Evolutionary conservation across 2,797 vertebrate genomes (phyloP), one percentile per base, ranked within the genome.

Genomic region (Tapirus indicus): DNA sequence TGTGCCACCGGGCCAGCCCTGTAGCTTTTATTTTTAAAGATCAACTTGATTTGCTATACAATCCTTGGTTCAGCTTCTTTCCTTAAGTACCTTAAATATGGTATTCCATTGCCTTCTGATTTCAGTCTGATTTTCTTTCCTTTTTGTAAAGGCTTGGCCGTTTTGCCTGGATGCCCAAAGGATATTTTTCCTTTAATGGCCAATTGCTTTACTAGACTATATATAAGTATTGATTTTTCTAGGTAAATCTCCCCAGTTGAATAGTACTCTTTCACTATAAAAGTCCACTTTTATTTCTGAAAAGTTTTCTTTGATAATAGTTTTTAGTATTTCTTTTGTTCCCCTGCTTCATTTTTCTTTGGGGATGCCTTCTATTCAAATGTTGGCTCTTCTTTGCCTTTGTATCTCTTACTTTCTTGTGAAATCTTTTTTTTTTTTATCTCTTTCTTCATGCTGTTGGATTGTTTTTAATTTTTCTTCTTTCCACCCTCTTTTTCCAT

Each of bases 71-170:
- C 25, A 66, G 18, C 27, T 52, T 80, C 56, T 89, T 75, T 83
- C 20, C 49, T 54, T 23, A 21, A 71, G 12, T 56, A 84, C 54
- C 58, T 82, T 74, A 75, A 38, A 47, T 80, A 64, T 69, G 56
- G 80, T 72, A 77, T 75, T 89, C 52, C 68, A 1, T 72, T 60
- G 18, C 74, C 56, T 85, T 69, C 38, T 68, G 38, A 20, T 86
- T 80, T 94, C 62, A 78, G 9, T 60, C 11, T 83, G 92, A 85
- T 52, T 94, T 92, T 84, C 69, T 74, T 92, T 84, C 35, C 44
- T 11, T 69, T 82, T 11, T 68, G 29, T 56, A 38, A 71, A 77
- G 52, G 49, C 23, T 23, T 44, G 3, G 52, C 44, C 10, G 29
- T 75, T 72, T 52, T 83, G 54, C 62, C 35, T 78, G 17, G 64